Percentiles rank a stretch among this genome's conserved stretches.
These are phyloP conservation scores for Eciton burchellii DNA, from an alignment of 1,140 invertebrate genomes.

Conservation along the genomic window DNA sequence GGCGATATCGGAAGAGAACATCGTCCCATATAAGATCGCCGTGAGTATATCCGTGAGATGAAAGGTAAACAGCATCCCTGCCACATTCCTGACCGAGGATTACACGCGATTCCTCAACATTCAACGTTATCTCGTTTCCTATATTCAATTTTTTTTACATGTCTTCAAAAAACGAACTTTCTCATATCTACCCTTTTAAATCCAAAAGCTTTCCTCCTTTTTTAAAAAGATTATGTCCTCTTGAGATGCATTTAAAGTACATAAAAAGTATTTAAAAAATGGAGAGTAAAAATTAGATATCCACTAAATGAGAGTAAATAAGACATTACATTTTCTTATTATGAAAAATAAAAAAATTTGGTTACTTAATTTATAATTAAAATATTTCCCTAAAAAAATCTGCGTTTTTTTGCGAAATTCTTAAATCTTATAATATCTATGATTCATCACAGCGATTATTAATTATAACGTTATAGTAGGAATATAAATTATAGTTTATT, in stretches of 20 bases:
- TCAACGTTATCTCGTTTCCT: not conserved
- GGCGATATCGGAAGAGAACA: conserved; percentile 80
- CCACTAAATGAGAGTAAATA: conserved; percentile 6
- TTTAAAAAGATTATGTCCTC: not conserved
- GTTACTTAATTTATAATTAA: not conserved
- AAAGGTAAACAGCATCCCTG: conserved; percentile 36
- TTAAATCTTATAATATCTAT: not conserved
- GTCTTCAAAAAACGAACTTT: not conserved
- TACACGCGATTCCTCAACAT: not conserved
- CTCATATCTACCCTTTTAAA: not conserved
- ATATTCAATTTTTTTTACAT: not conserved
- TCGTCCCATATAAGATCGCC: conserved; percentile 83
- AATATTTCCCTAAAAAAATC: not conserved
- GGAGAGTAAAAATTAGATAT: not conserved
- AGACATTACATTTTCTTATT: not conserved
- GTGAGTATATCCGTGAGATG: conserved; percentile 76
- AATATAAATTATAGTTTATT: too few species aligned
- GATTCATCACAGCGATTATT: not conserved
- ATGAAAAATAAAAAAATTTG: not conserved
- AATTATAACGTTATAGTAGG: too few species aligned
- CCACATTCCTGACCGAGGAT: not conserved
- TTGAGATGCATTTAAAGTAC: not conserved
- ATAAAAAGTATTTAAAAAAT: too few species aligned
- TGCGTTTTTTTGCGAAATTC: not conserved
- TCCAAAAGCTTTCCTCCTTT: not conserved